These are phyloP conservation scores for Corythucha ciliata DNA, from an alignment of 2,888 invertebrate species.

Conservation along the genomic window DNA sequence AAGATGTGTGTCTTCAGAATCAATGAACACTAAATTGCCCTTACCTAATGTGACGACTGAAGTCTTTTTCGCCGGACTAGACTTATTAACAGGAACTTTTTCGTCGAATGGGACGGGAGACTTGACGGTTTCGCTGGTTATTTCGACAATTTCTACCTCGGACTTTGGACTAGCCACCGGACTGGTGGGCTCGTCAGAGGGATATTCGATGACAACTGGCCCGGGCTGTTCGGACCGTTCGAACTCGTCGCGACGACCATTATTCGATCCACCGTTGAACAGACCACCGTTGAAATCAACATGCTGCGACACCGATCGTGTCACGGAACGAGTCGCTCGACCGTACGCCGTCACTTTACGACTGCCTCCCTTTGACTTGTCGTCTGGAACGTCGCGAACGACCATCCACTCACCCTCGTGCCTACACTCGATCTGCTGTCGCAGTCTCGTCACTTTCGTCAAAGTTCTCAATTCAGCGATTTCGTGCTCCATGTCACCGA, in stretches of 20 bases:
- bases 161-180: no score
- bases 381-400: slow-evolving; percentile 26
- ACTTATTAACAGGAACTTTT: not conserved
- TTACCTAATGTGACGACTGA: slow-evolving; percentile 28
- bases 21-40: slow-evolving; percentile 27
- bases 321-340: slow-evolving; percentile 23
- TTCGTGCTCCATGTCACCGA: slow-evolving; percentile 28
- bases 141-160: no score
- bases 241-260: not conserved
- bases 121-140: slow-evolving; percentile 22
- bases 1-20: slow-evolving; percentile 27
- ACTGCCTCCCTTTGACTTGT: slow-evolving; percentile 16
- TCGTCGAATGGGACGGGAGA: not conserved
- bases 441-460: slow-evolving; percentile 25
- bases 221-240: not conserved
- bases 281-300: slow-evolving; percentile 17
- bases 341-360: slow-evolving; percentile 28
- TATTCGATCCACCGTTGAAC: not conserved
- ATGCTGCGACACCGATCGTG: slow-evolving; percentile 22
- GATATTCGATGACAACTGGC: slow-evolving; percentile 19
- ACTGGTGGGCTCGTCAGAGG: slow-evolving; percentile 14
- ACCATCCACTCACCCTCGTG: slow-evolving; percentile 29
- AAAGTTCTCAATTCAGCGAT: slow-evolving; percentile 28
- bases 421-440: slow-evolving; percentile 28
- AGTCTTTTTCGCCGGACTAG: slow-evolving; percentile 25